Evolutionary conservation across 2,113 vertebrate species (phyloP).

Genomic region (Ciconia maguari): DNA sequence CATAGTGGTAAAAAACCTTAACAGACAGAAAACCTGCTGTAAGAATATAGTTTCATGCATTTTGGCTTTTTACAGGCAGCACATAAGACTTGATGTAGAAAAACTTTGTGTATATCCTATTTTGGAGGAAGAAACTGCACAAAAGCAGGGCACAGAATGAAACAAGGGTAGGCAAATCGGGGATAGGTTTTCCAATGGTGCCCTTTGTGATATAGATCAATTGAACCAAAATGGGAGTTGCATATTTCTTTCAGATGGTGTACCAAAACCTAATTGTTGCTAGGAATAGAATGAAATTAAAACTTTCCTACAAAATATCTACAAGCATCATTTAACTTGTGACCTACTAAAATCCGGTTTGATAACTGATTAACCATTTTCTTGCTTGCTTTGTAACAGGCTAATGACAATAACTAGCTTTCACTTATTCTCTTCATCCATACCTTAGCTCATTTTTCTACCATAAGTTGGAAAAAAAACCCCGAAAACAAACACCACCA

Average conservation of each 20-base stretch:
- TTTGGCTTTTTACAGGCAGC: constrained; percentile 52
- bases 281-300: background rate
- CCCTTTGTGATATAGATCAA: background rate
- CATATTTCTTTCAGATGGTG: background rate
- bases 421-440: background rate
- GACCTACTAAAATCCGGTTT: constrained; percentile 45
- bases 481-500: background rate
- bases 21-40: constrained; percentile 24
- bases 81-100: constrained; percentile 33
- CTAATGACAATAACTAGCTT: constrained; percentile 34
- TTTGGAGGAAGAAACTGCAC: constrained; percentile 45
- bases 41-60: constrained; percentile 27
- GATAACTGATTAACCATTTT: constrained; percentile 5
- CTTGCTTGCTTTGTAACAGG: constrained; percentile 27
- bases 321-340: background rate
- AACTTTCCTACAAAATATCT: constrained; percentile 18
- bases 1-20: constrained; percentile 50
- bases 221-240: background rate
- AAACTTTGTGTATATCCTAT: constrained; percentile 18
- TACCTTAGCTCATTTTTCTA: background rate
- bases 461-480: background rate
- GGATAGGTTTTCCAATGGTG: background rate
- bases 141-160: background rate
- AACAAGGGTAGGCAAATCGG: background rate
- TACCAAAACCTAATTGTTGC: background rate